A percentile compares a stretch with the other conserved stretches of the same genome.
Evolutionary conservation across 1,140 invertebrate species (phyloP).

Genomic region (Centruroides sculpturatus): DNA sequence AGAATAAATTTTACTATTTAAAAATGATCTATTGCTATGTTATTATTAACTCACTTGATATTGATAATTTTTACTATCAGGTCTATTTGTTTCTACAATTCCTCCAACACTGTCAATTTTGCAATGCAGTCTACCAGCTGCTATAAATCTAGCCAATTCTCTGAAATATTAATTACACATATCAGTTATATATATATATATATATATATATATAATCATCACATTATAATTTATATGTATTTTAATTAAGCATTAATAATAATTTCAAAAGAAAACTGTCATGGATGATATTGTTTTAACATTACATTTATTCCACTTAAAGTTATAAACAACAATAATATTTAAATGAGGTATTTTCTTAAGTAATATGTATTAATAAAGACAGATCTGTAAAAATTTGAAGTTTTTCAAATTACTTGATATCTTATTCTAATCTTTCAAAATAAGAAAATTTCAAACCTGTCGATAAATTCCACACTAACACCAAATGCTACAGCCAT

Average conservation of each 20-base stretch:
- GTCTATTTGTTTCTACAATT: slow-evolving; percentile 91
- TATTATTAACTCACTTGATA: slow-evolving; percentile 55
- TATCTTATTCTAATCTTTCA: too few species aligned
- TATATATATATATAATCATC: neutral
- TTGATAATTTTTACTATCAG: slow-evolving; percentile 81
- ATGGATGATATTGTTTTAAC: too few species aligned
- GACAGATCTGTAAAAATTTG: too few species aligned
- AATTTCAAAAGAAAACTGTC: too few species aligned
- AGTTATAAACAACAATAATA: too few species aligned
- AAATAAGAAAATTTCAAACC: slow-evolving; percentile 36
- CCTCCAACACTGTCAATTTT: slow-evolving; percentile 93
- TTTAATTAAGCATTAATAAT: neutral
- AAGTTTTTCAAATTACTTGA: too few species aligned
- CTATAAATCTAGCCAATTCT: slow-evolving; percentile 80
- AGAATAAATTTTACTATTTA: neutral
- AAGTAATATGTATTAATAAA: too few species aligned
- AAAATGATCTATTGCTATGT: neutral
- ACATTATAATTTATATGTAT: neutral
- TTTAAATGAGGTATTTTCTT: too few species aligned
- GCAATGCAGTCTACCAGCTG: slow-evolving; percentile 85
- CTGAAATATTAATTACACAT: slow-evolving; percentile 29
- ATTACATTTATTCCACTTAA: too few species aligned
- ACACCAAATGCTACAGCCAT: slow-evolving; percentile 97
- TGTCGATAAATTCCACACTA: slow-evolving; percentile 81
- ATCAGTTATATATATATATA: too few species aligned